Conservation (phyloP, 2,797 vertebrate genomes). For the Rhincodon typus region DNA sequence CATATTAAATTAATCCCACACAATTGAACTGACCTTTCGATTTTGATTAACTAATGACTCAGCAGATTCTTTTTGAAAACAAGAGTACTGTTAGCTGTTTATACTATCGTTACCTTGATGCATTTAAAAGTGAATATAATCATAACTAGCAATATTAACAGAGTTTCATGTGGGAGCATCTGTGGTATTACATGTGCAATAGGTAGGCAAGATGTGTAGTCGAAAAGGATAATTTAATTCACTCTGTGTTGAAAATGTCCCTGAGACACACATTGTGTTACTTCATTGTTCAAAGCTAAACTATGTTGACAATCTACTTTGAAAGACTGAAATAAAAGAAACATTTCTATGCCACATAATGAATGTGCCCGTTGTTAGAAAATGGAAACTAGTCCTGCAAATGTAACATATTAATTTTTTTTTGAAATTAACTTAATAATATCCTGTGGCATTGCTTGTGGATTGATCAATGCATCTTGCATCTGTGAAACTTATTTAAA, state of each 20-base stretch:
- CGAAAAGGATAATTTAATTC: slow-evolving; percentile 4
- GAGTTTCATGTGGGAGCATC: neutral
- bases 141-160: neutral
- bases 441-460: neutral
- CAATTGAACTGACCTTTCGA: neutral
- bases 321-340: neutral
- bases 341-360: no score
- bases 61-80: slow-evolving; percentile 9
- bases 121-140: slow-evolving; percentile 21
- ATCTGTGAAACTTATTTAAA: neutral
- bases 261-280: neutral
- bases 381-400: neutral
- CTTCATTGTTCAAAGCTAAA: neutral
- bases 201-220: neutral
- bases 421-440: neutral
- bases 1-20: slow-evolving; percentile 8
- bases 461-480: neutral
- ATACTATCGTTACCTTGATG: neutral
- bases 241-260: slow-evolving; percentile 2
- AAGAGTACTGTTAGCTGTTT: slow-evolving; percentile 10
- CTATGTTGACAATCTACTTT: slow-evolving; percentile 8
- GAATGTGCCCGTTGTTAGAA: neutral
- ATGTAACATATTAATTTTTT: neutral
- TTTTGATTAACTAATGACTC: slow-evolving; percentile 6
- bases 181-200: slow-evolving; percentile 23